These are phyloP conservation scores for Pipistrellus pygmaeus DNA, from an alignment of 2,797 vertebrate species.

Conservation along the genomic window DNA sequence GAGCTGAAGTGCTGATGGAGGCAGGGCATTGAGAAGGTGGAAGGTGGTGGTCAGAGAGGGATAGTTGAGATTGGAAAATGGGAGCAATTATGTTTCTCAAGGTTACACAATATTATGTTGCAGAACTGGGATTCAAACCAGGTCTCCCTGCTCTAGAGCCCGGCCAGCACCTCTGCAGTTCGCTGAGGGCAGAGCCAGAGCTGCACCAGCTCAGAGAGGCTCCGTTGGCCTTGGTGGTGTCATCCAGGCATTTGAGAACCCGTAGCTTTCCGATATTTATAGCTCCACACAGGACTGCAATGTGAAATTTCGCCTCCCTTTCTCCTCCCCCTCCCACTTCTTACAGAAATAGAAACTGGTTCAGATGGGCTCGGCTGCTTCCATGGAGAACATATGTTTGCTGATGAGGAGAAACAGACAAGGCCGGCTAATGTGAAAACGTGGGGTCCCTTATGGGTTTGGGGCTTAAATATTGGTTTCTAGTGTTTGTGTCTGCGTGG, in stretches of 20 bases:
- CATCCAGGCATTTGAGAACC: conserved; percentile 28
- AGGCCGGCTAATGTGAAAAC: conserved; percentile 62
- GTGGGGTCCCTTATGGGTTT: conserved; percentile 41
- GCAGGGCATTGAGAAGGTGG: neutral
- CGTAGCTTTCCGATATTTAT: conserved; percentile 50
- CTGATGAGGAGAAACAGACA: conserved; percentile 68
- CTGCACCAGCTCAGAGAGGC: neutral
- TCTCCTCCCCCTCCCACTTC: conserved; percentile 5
- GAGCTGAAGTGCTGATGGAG: neutral
- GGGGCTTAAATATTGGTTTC: conserved; percentile 71
- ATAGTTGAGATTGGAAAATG: neutral
- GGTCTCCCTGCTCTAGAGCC: neutral
- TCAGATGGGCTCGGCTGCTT: conserved; percentile 68
- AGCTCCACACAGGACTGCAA: neutral
- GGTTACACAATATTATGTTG: neutral
- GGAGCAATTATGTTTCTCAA: neutral
- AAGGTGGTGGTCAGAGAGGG: neutral
- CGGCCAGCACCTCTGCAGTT: neutral
- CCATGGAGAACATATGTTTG: conserved; percentile 76
- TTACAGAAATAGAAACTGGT: conserved; percentile 74
- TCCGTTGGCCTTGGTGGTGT: neutral
- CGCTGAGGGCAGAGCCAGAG: neutral
- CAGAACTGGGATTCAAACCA: neutral
- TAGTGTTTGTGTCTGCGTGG: conserved; percentile 49
- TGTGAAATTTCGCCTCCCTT: neutral